Evolutionary conservation across 1,140 invertebrate species (phyloP).

Genomic region (Bombus consobrinus): DNA sequence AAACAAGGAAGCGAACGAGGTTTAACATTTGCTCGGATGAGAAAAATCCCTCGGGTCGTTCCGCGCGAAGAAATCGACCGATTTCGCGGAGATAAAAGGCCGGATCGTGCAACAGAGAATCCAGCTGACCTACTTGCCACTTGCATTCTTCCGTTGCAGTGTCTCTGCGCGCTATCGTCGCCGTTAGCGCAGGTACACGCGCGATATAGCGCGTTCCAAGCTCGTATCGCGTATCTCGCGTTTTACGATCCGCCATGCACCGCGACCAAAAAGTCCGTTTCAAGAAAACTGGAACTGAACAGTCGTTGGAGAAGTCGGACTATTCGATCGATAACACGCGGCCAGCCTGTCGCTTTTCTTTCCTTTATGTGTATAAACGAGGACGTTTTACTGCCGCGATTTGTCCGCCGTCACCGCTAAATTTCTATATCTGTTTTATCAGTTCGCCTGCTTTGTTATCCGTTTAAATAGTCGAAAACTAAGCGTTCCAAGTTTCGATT

Average conservation of each 20-base stretch:
- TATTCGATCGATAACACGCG: constrained; percentile 15
- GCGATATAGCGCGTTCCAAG: constrained; percentile 47
- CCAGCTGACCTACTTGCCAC: constrained; percentile 65
- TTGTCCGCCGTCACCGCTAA: not conserved
- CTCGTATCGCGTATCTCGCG: constrained; percentile 47
- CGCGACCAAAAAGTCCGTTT: constrained; percentile 48
- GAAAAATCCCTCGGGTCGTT: constrained; percentile 26
- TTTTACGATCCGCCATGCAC: constrained; percentile 22
- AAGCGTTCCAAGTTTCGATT: too few relatives aligned
- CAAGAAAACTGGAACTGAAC: constrained; percentile 41
- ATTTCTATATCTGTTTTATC: not conserved
- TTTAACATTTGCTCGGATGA: too few relatives aligned
- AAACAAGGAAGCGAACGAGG: not conserved
- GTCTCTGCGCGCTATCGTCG: constrained; percentile 58
- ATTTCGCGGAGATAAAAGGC: constrained; percentile 58
- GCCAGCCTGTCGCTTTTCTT: not conserved
- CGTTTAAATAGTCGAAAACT: too few relatives aligned
- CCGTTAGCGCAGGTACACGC: constrained; percentile 56
- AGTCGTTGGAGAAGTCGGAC: not conserved
- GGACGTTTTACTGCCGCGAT: not conserved
- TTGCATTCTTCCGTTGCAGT: constrained; percentile 58
- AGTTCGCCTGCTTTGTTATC: too few relatives aligned
- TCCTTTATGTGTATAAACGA: not conserved
- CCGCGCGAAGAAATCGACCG: constrained; percentile 41
- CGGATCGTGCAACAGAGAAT: constrained; percentile 53